Evolutionary conservation across 53 echinoderm and acorn worm genomes (phyloP), one percentile per base, ranked within the genome.

Genomic region (Temnopleurus reevesii): DNA sequence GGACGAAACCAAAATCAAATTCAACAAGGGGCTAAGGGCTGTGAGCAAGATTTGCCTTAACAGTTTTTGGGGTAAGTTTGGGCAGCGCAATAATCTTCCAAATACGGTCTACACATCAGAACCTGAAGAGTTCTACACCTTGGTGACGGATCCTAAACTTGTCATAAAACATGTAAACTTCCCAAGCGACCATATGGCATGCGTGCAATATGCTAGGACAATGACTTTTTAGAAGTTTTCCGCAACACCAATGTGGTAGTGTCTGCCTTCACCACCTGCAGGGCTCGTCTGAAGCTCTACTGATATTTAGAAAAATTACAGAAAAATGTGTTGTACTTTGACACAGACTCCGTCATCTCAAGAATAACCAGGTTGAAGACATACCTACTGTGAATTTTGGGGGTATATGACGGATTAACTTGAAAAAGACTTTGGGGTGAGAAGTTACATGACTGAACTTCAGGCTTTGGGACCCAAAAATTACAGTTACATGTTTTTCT

Each of bases 341-440:
- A n/a, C n/a, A n/a, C n/a, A n/a, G n/a, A n/a, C n/a, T n/a, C n/a
- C n/a, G n/a, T n/a, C n/a, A n/a, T n/a, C n/a, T n/a, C n/a, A n/a
- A n/a, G n/a, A n/a, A n/a, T n/a, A n/a, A n/a, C n/a, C n/a, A n/a
- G n/a, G n/a, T n/a, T n/a, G n/a, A n/a, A n/a, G n/a, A 0, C 26
- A 51, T 84, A 35, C 91, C 84, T 2, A 30, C 64, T 12, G 84
- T 86, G 17, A 56, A 63, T 86, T 79, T 24, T 41, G 85, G 57
- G 86, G 91, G 3, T 86, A 91, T 28, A 91, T 91, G 91, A 91
- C 91, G 24, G 76, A 71, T 21, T 71, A 84, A 25, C 24, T 91
- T 3, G 58, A 35, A 25, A 83, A 90, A n/a, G n/a, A n/a, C n/a
- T n/a, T n/a, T n/a, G n/a, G n/a, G n/a, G n/a, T n/a, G n/a, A n/a